Conservation (phyloP, 2,113 vertebrate species). For the Cyprinodon variegatus region DNA sequence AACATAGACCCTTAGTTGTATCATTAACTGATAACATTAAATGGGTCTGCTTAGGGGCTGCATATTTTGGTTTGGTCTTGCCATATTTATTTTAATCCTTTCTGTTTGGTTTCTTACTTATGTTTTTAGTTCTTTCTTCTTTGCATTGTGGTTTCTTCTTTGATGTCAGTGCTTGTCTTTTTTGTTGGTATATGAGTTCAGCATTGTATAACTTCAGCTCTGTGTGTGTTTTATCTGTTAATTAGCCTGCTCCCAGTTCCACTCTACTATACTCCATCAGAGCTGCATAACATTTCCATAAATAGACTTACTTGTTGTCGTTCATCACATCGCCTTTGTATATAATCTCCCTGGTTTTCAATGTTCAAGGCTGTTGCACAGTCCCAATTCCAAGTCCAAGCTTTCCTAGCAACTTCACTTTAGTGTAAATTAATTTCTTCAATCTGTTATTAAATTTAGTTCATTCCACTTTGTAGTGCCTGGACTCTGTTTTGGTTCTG, state of each 20-base stretch:
- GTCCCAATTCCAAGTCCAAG: too few relatives aligned
- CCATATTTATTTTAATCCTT: too few relatives aligned
- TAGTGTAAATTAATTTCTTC: too few relatives aligned
- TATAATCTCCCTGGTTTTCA: too few relatives aligned
- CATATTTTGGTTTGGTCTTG: too few relatives aligned
- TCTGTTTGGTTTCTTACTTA: too few relatives aligned
- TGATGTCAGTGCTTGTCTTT: background rate
- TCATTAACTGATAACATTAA: slow-evolving; percentile 10
- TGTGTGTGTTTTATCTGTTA: background rate
- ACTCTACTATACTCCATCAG: background rate
- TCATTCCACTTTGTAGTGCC: background rate
- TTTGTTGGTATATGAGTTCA: background rate
- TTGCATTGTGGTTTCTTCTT: too few relatives aligned
- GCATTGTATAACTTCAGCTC: background rate
- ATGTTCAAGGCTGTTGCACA: too few relatives aligned
- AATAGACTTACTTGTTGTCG: too few relatives aligned
- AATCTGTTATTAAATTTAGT: background rate
- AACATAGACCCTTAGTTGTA: slow-evolving; percentile 12
- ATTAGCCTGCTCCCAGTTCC: background rate
- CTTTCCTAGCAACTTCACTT: too few relatives aligned
- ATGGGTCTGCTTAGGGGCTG: background rate
- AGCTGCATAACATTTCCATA: background rate
- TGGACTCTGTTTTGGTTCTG: background rate
- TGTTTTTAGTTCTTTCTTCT: too few relatives aligned
- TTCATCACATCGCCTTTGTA: too few relatives aligned